These are phyloP conservation scores for Heteractis magnifica DNA, from an alignment of 92 coral and sea anemone genomes.

Conservation along the genomic window DNA sequence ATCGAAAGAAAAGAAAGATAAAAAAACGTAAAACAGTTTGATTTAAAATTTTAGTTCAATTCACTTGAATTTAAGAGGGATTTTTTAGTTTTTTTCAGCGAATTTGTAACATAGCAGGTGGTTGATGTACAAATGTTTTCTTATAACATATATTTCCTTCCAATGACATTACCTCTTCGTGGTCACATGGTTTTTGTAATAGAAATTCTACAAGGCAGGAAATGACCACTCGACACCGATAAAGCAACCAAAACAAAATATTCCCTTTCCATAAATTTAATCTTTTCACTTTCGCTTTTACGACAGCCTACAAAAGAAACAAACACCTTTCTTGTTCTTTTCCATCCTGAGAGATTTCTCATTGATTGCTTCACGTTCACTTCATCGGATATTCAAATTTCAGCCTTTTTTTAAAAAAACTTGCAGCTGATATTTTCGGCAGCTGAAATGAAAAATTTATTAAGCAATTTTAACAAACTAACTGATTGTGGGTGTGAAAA, in stretches of 20 bases:
- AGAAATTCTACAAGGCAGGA: constrained; percentile 20
- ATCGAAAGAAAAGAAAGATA: neutral
- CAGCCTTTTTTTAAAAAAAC: neutral
- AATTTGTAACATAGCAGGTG: constrained; percentile 18
- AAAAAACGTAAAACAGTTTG: neutral
- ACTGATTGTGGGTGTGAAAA: too few species aligned
- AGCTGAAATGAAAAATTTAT: neutral
- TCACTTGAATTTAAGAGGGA: neutral
- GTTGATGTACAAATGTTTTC: constrained; percentile 26
- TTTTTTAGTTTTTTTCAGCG: neutral
- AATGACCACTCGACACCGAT: constrained; percentile 35
- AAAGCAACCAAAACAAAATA: constrained; percentile 6
- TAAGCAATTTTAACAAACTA: neutral
- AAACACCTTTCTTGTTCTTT: neutral
- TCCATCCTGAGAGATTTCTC: neutral
- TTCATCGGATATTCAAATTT: constrained; percentile 16
- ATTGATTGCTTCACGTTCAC: neutral
- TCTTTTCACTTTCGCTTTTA: constrained; percentile 1
- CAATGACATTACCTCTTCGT: constrained; percentile 36
- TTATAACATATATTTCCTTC: constrained; percentile 11
- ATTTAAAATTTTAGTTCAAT: neutral
- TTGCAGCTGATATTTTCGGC: too few species aligned
- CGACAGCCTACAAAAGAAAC: neutral
- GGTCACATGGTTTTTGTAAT: constrained; percentile 29
- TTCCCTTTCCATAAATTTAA: neutral